Evolutionary conservation across 2,113 vertebrate genomes (phyloP).

Genomic region (Indicator maculatus): DNA sequence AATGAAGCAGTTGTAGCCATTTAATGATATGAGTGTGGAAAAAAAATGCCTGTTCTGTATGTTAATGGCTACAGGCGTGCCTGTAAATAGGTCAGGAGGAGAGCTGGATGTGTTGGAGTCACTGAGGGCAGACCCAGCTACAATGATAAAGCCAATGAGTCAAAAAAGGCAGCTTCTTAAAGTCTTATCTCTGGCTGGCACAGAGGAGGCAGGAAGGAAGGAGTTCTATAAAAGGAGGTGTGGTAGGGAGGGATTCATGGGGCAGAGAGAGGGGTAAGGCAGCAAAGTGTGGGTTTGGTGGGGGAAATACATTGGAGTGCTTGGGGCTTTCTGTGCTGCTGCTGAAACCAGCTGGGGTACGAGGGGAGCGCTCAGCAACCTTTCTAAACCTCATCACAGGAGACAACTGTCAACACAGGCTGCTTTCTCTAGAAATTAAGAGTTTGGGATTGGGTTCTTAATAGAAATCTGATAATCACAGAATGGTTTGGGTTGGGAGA

Average conservation of each 20-base stretch:
- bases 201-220: conserved; percentile 23
- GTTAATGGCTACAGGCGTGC: neutral
- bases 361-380: neutral
- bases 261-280: neutral
- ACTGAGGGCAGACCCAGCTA: neutral
- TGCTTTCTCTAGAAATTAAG: neutral
- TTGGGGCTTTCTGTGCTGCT: neutral
- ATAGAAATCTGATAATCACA: neutral
- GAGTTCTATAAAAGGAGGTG: neutral
- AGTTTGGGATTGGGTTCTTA: neutral
- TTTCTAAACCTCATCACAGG: neutral
- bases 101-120: neutral
- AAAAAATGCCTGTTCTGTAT: neutral
- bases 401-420: accelerated
- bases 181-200: conserved; percentile 1
- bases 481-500: too few relatives aligned
- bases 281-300: accelerated
- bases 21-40: accelerated
- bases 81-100: neutral
- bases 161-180: neutral
- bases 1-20: neutral
- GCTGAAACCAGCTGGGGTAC: accelerated
- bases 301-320: neutral
- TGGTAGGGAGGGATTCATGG: neutral
- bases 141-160: neutral